Percentiles rank a stretch among this genome's conserved stretches.
These are phyloP conservation scores for Fissipunctia ypsillon DNA, from an alignment of 2,888 invertebrate species.

Conservation along the genomic window DNA sequence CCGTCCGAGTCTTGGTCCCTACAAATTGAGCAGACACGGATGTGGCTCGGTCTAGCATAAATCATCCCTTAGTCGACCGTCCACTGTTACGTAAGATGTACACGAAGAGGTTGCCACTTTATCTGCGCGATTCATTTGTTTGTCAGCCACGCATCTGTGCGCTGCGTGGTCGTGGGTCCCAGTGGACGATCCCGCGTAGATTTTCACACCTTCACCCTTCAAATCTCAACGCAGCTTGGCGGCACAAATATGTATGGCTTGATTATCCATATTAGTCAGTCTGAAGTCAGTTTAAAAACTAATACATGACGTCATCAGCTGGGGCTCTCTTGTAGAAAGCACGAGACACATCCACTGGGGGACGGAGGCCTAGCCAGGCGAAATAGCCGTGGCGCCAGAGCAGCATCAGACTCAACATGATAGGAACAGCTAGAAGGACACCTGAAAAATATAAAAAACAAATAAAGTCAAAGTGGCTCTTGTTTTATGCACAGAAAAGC, in stretches of 20 bases:
- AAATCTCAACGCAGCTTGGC: neutral
- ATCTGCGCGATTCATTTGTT: neutral
- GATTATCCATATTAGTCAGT: constrained; percentile 1
- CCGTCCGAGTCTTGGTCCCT: no score
- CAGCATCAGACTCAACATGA: constrained; percentile 91
- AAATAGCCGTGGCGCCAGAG: constrained; percentile 93
- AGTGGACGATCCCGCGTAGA: neutral
- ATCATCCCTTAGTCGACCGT: no score
- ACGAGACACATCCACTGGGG: constrained; percentile 91
- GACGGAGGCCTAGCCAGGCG: constrained; percentile 89
- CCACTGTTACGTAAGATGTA: no score
- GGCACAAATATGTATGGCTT: neutral
- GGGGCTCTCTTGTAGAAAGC: constrained; percentile 93
- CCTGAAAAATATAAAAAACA: constrained; percentile 77
- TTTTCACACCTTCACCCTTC: neutral
- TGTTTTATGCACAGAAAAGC: no score
- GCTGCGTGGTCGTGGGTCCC: neutral
- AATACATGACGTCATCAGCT: constrained; percentile 84
- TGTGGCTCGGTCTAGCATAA: no score
- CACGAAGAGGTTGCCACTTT: no score
- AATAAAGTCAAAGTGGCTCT: no score
- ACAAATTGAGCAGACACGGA: no score
- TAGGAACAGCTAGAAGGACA: constrained; percentile 92
- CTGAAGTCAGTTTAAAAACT: constrained; percentile 4
- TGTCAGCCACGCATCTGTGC: neutral